phyloP scores from a whole-genome alignment of 2,888 invertebrate species.

The Thereva nobilitata region DNA sequence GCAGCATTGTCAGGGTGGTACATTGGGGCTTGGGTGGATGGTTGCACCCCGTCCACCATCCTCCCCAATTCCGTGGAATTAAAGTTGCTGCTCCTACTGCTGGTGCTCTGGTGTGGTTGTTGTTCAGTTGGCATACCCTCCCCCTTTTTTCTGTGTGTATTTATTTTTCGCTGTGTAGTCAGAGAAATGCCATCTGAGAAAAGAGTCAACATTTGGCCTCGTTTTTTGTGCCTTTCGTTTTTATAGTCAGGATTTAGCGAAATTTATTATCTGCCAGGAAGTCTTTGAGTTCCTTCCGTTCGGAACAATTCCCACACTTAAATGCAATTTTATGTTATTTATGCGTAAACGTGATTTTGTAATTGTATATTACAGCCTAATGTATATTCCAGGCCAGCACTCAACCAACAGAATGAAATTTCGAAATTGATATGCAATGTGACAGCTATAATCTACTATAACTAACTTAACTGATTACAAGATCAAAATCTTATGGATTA shows the following conservation, averaged over 20 bases:
- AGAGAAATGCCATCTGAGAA: slow-evolving; percentile 28
- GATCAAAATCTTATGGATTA: no score
- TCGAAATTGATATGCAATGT: no score
- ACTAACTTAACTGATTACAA: no score
- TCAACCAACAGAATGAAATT: no score
- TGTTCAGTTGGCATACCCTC: neutral
- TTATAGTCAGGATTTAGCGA: slow-evolving; percentile 38
- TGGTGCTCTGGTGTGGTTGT: no score
- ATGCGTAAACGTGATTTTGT: slow-evolving; percentile 36
- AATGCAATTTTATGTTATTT: slow-evolving; percentile 37
- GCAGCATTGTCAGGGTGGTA: no score
- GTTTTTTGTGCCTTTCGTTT: slow-evolving; percentile 31
- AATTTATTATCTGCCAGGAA: slow-evolving; percentile 37
- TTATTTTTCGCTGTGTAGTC: slow-evolving; percentile 17
- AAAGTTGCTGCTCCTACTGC: no score
- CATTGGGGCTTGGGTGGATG: no score
- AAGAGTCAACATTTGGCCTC: slow-evolving; percentile 37
- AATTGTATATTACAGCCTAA: slow-evolving; percentile 20
- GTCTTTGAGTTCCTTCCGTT: slow-evolving; percentile 24
- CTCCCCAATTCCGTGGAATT: no score
- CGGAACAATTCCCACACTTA: slow-evolving; percentile 20
- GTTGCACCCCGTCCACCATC: no score
- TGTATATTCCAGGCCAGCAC: no score
- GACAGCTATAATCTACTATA: no score
- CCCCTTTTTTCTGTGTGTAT: slow-evolving; percentile 4